Conservation (phyloP, 2,113 vertebrate genomes). For the Tragelaphus scriptus region DNA sequence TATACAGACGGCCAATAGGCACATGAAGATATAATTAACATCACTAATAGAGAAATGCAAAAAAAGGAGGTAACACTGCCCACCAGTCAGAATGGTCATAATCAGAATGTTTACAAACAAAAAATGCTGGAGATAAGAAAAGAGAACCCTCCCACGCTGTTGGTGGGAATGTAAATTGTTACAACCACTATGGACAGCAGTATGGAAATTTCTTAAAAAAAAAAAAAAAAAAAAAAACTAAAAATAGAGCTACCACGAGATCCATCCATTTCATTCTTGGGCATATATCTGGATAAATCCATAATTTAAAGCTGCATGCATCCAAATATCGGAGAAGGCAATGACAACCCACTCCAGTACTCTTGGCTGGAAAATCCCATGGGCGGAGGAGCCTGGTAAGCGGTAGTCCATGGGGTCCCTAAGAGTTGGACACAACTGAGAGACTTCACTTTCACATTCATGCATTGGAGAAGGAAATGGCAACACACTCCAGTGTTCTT, state of each 20-base stretch:
- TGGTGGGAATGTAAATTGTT: not conserved
- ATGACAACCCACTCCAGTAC: too few species aligned
- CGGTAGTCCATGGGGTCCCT: accelerated
- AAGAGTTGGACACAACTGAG: too few species aligned
- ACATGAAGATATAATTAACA: not conserved
- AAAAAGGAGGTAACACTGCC: not conserved
- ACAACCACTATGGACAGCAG: not conserved
- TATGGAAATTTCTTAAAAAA: not conserved
- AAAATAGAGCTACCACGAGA: not conserved
- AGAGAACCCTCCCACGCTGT: not conserved
- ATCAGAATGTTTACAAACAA: not conserved
- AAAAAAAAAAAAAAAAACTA: not conserved
- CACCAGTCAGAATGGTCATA: not conserved
- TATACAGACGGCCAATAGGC: not conserved
- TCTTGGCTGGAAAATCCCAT: too few species aligned
- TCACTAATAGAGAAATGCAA: not conserved
- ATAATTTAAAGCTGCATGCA: not conserved
- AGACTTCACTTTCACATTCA: too few species aligned
- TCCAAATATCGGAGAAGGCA: not conserved
- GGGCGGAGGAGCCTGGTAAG: too few species aligned
- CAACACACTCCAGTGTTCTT: too few species aligned
- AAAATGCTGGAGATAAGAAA: not conserved
- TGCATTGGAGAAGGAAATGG: too few species aligned
- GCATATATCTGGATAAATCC: not conserved
- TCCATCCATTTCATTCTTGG: not conserved